These are phyloP conservation scores for Spisula solida DNA, from an alignment of 2,888 invertebrate species.

Conservation along the genomic window DNA sequence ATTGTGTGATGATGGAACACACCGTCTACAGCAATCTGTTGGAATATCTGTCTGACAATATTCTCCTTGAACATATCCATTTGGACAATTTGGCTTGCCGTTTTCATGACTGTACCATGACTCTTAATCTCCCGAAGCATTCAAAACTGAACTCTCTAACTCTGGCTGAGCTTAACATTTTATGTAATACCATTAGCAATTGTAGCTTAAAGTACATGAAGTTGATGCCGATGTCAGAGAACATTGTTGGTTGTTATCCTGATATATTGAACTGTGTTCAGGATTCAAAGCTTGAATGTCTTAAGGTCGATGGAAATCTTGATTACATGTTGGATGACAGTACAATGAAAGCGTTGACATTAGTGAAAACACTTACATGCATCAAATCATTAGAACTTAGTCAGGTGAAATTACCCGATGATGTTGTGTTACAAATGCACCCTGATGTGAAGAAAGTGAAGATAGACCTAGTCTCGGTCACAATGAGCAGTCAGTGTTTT, in stretches of 20 bases:
- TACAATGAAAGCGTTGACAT: not conserved
- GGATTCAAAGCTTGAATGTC: not conserved
- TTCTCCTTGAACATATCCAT: not conserved
- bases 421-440: not conserved
- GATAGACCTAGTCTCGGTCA: not conserved
- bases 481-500: not conserved
- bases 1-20: not conserved
- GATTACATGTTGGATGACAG: not conserved
- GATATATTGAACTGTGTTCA: not conserved
- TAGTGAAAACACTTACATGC: not conserved
- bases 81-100: not conserved
- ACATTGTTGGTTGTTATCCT: not conserved
- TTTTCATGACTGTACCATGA: not conserved
- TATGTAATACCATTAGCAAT: not conserved
- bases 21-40: not conserved
- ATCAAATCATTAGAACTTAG: not conserved
- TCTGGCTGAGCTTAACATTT: not conserved
- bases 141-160: not conserved
- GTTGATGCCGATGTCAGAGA: not conserved
- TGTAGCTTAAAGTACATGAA: not conserved
- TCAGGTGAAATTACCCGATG: not conserved
- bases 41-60: not conserved
- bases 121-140: not conserved
- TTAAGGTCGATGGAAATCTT: not conserved
- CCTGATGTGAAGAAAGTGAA: not conserved